These are phyloP conservation scores for Aphelinus atriplicis DNA, from an alignment of 1,140 invertebrate species.

Conservation along the genomic window DNA sequence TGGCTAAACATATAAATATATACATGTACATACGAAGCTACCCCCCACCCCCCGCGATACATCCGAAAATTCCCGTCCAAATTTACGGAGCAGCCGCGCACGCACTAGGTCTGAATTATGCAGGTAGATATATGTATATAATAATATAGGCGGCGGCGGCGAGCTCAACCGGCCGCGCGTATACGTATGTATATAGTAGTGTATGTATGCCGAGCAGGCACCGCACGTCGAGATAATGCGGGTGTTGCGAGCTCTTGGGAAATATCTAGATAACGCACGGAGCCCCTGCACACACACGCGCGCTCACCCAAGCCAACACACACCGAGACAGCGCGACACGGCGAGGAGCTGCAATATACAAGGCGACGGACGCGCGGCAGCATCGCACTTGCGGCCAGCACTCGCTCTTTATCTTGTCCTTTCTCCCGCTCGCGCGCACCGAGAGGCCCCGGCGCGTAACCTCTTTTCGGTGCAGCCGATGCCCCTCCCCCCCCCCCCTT, in stretches of 20 bases:
- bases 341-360: no score
- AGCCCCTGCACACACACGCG: constrained; percentile 19
- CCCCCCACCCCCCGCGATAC: no score
- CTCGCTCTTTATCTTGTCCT: constrained; percentile 8
- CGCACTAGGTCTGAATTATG: no score
- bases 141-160: no score
- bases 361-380: no score
- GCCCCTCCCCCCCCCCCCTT: constrained; percentile 10
- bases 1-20: no score
- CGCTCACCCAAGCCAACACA: background rate
- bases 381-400: background rate
- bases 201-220: background rate
- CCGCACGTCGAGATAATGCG: constrained; percentile 11
- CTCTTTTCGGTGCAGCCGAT: no score
- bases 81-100: no score
- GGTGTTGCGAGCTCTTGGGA: constrained; percentile 14
- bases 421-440: constrained; percentile 26
- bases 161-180: background rate
- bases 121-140: no score
- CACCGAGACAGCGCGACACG: background rate
- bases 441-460: background rate
- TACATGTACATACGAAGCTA: no score
- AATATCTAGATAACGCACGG: constrained; percentile 21
- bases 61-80: no score
- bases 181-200: background rate